phyloP scores from a whole-genome alignment of 2,113 vertebrate species.

The Paedocypris sp. region DNA sequence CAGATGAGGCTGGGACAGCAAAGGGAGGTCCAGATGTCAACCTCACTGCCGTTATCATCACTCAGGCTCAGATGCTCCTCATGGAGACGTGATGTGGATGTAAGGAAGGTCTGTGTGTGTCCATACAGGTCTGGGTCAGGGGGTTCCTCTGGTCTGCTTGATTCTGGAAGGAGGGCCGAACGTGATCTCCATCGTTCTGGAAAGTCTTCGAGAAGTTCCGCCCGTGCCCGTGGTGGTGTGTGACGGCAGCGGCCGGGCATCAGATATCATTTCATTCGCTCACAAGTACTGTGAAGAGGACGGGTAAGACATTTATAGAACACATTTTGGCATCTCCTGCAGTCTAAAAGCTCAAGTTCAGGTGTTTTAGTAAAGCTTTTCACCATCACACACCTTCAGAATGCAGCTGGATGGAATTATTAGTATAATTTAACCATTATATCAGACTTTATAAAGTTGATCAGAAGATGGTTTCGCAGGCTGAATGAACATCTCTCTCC shows the following conservation, averaged over 20 bases:
- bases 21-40: conserved; percentile 91
- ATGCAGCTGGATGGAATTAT: no score
- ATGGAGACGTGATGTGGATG: neutral
- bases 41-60: conserved; percentile 27
- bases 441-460: no score
- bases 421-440: no score
- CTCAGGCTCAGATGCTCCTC: neutral
- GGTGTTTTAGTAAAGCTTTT: no score
- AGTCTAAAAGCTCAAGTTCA: neutral
- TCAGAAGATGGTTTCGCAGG: no score
- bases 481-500: no score
- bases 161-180: conserved; percentile 94
- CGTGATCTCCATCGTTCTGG: conserved; percentile 81
- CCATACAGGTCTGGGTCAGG: conserved; percentile 79
- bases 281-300: conserved; percentile 89
- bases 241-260: conserved; percentile 85
- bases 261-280: conserved; percentile 87
- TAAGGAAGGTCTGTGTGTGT: conserved; percentile 23
- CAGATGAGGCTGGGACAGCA: conserved; percentile 86
- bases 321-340: neutral
- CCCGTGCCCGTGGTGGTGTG: conserved; percentile 91
- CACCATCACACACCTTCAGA: no score
- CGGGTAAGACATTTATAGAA: conserved; percentile 64
- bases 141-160: conserved; percentile 88
- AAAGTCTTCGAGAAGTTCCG: conserved; percentile 84